A percentile compares a stretch with the other conserved stretches of the same genome.
Conservation (phyloP, 2,113 vertebrate genomes). For the Pygoscelis adeliae region DNA sequence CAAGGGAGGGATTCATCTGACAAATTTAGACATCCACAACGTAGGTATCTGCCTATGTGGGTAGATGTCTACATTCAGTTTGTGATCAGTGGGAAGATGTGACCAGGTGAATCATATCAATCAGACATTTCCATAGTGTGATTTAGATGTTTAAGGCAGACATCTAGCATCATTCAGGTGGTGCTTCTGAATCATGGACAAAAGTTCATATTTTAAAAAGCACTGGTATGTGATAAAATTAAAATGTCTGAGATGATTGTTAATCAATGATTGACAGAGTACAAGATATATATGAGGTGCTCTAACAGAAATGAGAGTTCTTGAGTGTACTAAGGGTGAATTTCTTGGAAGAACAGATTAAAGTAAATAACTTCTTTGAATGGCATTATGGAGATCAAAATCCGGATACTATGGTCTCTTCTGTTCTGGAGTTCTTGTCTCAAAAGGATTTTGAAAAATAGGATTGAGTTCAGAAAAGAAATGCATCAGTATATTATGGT, state of each 20-base stretch:
- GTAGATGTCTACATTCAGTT: background rate
- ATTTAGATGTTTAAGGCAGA: background rate
- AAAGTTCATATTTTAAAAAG: background rate
- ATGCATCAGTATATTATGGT: background rate
- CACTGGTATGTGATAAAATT: background rate
- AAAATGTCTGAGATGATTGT: background rate
- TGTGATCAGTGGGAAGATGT: background rate
- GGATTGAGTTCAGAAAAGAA: background rate
- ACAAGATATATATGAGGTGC: background rate
- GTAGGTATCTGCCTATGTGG: rapidly evolving
- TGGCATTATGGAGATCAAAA: background rate
- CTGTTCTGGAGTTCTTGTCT: background rate
- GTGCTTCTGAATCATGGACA: background rate
- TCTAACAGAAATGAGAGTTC: background rate
- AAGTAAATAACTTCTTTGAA: background rate
- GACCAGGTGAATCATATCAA: background rate
- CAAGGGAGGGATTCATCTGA: background rate
- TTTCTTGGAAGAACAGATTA: background rate
- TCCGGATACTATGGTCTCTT: background rate
- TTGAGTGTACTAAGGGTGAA: background rate
- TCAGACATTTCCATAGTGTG: background rate
- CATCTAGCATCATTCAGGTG: background rate
- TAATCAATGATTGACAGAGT: background rate
- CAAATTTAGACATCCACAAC: background rate
- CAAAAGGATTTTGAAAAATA: background rate